phyloP scores from a whole-genome alignment of 2,797 vertebrate species.

The Fistularia tabacaria region DNA sequence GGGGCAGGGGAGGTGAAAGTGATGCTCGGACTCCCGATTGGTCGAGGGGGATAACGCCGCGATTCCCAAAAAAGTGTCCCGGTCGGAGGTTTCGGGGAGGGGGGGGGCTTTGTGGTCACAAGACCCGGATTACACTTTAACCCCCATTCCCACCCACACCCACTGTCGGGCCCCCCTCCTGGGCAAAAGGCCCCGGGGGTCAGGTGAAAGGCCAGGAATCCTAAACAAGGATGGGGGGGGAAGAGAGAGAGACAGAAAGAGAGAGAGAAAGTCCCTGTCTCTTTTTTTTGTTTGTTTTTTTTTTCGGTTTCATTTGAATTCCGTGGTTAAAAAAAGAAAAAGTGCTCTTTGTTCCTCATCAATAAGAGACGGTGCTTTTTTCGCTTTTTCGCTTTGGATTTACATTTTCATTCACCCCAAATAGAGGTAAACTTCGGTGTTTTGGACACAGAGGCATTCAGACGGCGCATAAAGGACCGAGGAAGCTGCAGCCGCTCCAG shows the following conservation, averaged over 20 bases:
- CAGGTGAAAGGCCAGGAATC: conserved; percentile 80
- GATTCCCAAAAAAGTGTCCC: conserved; percentile 75
- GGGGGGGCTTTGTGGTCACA: conserved; percentile 77
- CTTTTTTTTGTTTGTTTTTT: conserved; percentile 48
- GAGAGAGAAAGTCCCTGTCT: conserved; percentile 37
- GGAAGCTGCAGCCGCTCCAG: too few species aligned
- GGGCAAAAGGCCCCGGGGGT: conserved; percentile 59
- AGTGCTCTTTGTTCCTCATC: conserved; percentile 21
- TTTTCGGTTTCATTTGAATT: conserved; percentile 41
- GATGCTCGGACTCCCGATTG: too few species aligned
- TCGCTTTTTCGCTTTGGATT: too few species aligned
- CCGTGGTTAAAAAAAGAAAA: too few species aligned
- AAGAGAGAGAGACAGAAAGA: conserved; percentile 19
- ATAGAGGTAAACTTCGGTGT: too few species aligned
- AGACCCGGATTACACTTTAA: conserved; percentile 82
- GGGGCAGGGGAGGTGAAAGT: too few species aligned
- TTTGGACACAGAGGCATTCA: too few species aligned
- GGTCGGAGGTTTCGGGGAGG: conserved; percentile 72
- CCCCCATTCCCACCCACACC: conserved; percentile 47
- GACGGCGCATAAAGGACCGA: too few species aligned
- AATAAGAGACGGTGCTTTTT: conserved; percentile 1
- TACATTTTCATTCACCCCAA: too few species aligned
- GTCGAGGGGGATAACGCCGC: conserved; percentile 62
- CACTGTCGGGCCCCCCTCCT: conserved; percentile 10
- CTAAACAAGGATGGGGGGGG: conserved; percentile 46